These are phyloP conservation scores for Spodoptera littoralis DNA, from an alignment of 2,888 invertebrate species.

Conservation along the genomic window DNA sequence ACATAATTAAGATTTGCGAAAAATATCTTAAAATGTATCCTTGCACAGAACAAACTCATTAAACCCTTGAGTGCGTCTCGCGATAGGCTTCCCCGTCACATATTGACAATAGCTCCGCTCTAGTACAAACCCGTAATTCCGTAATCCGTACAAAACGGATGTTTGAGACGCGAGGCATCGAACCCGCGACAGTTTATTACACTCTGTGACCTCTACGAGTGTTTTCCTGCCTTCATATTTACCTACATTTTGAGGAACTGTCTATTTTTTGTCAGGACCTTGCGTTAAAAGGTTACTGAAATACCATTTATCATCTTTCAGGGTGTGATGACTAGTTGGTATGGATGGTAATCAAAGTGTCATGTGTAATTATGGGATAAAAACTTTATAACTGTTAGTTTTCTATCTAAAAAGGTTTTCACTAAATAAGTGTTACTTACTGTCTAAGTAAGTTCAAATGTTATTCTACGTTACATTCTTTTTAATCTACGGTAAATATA, in stretches of 20 bases:
- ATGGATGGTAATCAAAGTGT: too few species aligned
- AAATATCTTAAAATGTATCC: too few species aligned
- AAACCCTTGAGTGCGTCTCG: background rate
- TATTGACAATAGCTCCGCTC: slow-evolving; percentile 9
- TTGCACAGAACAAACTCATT: background rate
- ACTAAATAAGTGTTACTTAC: too few species aligned
- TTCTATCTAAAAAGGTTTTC: too few species aligned
- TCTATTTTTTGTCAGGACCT: slow-evolving; percentile 15
- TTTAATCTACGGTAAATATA: too few species aligned
- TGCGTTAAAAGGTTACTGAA: background rate
- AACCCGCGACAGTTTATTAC: slow-evolving; percentile 42
- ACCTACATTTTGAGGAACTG: background rate
- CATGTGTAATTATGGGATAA: too few species aligned
- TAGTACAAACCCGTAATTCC: slow-evolving; percentile 15
- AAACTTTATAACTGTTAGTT: too few species aligned
- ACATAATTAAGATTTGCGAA: too few species aligned
- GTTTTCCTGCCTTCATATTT: slow-evolving; percentile 29
- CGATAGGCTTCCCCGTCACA: slow-evolving; percentile 8
- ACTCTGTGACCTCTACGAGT: slow-evolving; percentile 36
- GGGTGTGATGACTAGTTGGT: too few species aligned
- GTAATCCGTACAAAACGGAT: slow-evolving; percentile 28
- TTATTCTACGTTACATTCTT: too few species aligned
- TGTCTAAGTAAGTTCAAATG: too few species aligned
- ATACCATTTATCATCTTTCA: background rate
- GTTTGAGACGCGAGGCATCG: slow-evolving; percentile 30